Evolutionary conservation across 2,113 vertebrate genomes (phyloP), one percentile per base, ranked within the genome.

Genomic region (Tragelaphus imberbis): DNA sequence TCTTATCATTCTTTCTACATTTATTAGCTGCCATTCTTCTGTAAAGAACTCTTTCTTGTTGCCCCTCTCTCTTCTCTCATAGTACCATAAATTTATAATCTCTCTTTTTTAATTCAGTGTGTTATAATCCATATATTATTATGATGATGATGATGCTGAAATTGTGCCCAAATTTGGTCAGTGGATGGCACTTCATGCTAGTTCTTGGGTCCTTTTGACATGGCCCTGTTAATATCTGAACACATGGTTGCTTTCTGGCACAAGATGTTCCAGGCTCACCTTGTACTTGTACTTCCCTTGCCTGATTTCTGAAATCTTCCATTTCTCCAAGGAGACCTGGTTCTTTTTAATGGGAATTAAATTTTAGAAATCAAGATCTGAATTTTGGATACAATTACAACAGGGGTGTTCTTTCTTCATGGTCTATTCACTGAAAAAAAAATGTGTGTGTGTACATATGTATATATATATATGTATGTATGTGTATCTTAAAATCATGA

Each of bases 61-160:
- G 25, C 4, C 47, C 5, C n/a, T 17, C 2, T 40, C 17, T 23
- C 25, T 91, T 55, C 90, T 55, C n/a, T 88, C 12, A 6, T 44
- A 79, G 49, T 51, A 68, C 40, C 40, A 21, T 68, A 61, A 84
- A 28, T 82, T 33, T 12, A 1, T 77, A 61, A 79, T 63, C 63
- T 14, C 65, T 91, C 79, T 40, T 51, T 82, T 36, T 4, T 5
- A 88, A 51, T 96, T 85, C n/a, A 44, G 6, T 53, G 8, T 49
- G 5, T 79, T 87, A 85, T 49, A 88, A 91, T 65, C 28, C 12
- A 65, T 90, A 16, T 86, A 49, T 88, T 40, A 23, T 71, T 36
- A 59, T 93, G 90, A 91, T 89, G 47, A 91, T 91, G 55, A 77
- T 68, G 92, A 65, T 85, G 59, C 13, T 95, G 77, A 81, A 93